Conservation (phyloP, 1,140 invertebrate species). For the Bicyclus anynana region DNA sequence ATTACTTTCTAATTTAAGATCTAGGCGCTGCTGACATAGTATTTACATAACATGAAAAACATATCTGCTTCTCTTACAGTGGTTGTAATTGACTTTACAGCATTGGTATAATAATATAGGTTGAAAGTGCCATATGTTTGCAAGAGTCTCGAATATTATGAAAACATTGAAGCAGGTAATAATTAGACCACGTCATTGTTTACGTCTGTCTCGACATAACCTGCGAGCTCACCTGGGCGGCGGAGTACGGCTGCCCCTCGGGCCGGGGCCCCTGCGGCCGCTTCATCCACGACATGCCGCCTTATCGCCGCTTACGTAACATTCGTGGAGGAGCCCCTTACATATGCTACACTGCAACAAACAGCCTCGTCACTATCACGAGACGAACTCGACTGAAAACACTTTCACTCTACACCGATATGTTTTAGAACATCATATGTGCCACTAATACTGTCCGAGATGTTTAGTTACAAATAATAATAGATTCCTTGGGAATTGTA, state of each 20-base stretch:
- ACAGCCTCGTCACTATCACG: conserved; percentile 68
- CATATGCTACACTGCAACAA: conserved; percentile 62
- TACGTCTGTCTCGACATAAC: conserved; percentile 53
- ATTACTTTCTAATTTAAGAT: conserved; percentile 4
- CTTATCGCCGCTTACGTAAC: conserved; percentile 67
- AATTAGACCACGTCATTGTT: conserved; percentile 65
- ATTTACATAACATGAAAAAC: not conserved
- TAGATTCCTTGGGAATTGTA: not conserved
- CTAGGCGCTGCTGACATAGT: not conserved
- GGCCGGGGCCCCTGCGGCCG: conserved; percentile 49
- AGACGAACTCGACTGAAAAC: conserved; percentile 45
- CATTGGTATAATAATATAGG: not conserved
- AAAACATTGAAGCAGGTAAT: not conserved
- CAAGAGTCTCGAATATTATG: conserved; percentile 21
- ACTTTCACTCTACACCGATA: conserved; percentile 58
- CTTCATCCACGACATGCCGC: conserved; percentile 74
- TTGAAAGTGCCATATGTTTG: not conserved
- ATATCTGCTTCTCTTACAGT: not conserved
- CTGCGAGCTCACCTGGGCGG: conserved; percentile 55
- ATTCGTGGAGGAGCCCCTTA: conserved; percentile 49
- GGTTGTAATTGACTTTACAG: not conserved
- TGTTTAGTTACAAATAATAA: not conserved
- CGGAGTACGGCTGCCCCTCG: conserved; percentile 43
- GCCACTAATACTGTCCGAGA: conserved; percentile 8
- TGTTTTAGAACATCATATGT: conserved; percentile 11